Conservation (phyloP, 1,140 invertebrate species). For the Drosophila kanapiae region DNA sequence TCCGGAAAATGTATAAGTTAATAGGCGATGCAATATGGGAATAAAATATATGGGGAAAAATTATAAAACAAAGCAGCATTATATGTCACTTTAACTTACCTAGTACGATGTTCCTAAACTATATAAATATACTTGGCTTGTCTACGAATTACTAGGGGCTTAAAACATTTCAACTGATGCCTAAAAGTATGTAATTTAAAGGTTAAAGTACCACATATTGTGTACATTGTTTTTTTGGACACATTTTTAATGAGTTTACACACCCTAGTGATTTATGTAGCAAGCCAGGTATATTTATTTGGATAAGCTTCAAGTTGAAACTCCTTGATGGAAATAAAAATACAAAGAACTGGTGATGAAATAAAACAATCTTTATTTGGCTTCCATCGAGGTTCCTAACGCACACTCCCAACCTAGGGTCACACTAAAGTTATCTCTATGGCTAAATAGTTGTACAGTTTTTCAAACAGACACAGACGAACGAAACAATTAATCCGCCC, state of each 20-base stretch:
- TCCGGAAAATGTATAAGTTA: neutral
- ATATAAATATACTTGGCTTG: too few relatives aligned
- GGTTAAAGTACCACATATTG: too few relatives aligned
- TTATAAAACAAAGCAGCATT: neutral
- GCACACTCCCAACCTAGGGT: slow-evolving; percentile 55
- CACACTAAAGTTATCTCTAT: slow-evolving; percentile 53
- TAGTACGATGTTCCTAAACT: too few relatives aligned
- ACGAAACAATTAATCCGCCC: slow-evolving; percentile 48
- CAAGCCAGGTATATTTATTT: too few relatives aligned
- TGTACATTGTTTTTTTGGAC: too few relatives aligned
- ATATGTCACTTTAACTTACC: too few relatives aligned
- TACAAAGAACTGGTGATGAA: slow-evolving; percentile 22
- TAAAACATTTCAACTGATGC: too few relatives aligned
- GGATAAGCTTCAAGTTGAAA: too few relatives aligned
- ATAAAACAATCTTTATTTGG: slow-evolving; percentile 72
- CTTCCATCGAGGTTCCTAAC: slow-evolving; percentile 39
- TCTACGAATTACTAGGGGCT: too few relatives aligned
- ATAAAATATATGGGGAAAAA: neutral
- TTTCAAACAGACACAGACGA: slow-evolving; percentile 61
- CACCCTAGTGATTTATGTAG: too few relatives aligned
- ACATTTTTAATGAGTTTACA: too few relatives aligned
- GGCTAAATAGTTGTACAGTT: slow-evolving; percentile 65
- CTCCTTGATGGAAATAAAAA: neutral
- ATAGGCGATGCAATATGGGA: neutral
- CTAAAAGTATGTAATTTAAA: too few relatives aligned